Conservation (phyloP, 2,888 invertebrate genomes). For the Balanococcus diminutus region DNA sequence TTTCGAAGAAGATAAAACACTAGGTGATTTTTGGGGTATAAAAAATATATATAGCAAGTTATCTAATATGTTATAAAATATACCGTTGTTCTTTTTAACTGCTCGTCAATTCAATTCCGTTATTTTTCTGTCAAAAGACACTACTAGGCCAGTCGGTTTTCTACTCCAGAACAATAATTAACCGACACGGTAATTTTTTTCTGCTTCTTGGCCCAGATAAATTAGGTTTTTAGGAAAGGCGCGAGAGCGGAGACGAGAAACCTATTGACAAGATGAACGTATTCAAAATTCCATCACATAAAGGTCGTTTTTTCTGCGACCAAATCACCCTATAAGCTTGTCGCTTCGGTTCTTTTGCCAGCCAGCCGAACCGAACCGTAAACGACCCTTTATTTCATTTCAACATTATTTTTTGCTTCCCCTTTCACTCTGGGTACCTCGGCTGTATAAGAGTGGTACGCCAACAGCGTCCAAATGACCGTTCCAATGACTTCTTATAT, state of each 20-base stretch:
- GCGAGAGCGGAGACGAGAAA: too few relatives aligned
- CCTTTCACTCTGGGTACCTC: background rate
- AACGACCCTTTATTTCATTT: slow-evolving; percentile 49
- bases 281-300: slow-evolving; percentile 43
- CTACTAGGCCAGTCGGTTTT: too few relatives aligned
- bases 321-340: slow-evolving; percentile 45
- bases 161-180: background rate
- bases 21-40: background rate
- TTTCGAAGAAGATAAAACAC: background rate
- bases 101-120: background rate
- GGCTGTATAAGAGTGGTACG: background rate
- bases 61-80: background rate
- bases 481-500: slow-evolving; percentile 50
- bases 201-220: background rate
- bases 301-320: slow-evolving; percentile 44
- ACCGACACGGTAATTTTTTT: background rate
- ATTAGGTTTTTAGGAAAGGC: background rate
- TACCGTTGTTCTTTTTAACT: background rate
- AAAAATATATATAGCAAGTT: background rate
- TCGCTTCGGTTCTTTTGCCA: too few relatives aligned
- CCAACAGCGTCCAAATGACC: slow-evolving; percentile 51
- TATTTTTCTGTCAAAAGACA: background rate
- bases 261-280: slow-evolving; percentile 41
- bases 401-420: slow-evolving; percentile 36
- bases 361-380: background rate